phyloP scores from a whole-genome alignment of 2,113 vertebrate genomes.

The Leptosomus discolor region DNA sequence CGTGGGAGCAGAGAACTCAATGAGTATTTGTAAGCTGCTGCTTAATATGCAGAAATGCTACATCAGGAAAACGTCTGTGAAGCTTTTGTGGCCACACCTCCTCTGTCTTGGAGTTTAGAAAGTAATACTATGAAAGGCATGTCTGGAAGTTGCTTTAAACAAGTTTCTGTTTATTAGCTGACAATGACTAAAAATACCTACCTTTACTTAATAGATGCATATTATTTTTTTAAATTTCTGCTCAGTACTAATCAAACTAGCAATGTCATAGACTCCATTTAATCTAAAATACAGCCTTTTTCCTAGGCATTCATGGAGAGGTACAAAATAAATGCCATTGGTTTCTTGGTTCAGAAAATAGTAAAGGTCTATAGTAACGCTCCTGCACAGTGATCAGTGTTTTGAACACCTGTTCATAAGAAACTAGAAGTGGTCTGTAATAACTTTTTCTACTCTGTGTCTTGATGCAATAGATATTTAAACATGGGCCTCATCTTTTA shows the following conservation, averaged over 20 bases:
- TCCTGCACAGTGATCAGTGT: not conserved
- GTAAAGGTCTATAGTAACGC: not conserved
- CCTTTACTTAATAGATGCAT: not conserved
- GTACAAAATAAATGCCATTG: not conserved
- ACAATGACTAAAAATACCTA: not conserved
- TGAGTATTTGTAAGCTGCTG: slow-evolving; percentile 83
- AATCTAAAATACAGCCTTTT: not conserved
- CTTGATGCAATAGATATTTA: not conserved
- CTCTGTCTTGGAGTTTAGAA: slow-evolving; percentile 38
- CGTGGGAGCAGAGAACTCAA: slow-evolving; percentile 77
- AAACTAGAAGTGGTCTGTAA: not conserved
- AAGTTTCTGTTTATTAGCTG: not conserved
- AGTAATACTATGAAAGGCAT: slow-evolving; percentile 41
- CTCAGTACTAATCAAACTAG: not conserved
- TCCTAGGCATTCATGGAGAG: not conserved
- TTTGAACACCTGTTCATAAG: not conserved
- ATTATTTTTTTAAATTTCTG: not conserved
- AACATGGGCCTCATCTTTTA: not conserved
- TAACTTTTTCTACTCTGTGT: not conserved
- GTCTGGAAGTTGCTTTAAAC: slow-evolving; percentile 31
- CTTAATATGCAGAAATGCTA: slow-evolving; percentile 85
- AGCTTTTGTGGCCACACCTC: slow-evolving; percentile 65
- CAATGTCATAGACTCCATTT: not conserved
- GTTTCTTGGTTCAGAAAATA: not conserved
- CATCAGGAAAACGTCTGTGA: slow-evolving; percentile 69